phyloP scores from a whole-genome alignment of 2,797 vertebrate genomes.

The Enteromius trimaculatus region DNA sequence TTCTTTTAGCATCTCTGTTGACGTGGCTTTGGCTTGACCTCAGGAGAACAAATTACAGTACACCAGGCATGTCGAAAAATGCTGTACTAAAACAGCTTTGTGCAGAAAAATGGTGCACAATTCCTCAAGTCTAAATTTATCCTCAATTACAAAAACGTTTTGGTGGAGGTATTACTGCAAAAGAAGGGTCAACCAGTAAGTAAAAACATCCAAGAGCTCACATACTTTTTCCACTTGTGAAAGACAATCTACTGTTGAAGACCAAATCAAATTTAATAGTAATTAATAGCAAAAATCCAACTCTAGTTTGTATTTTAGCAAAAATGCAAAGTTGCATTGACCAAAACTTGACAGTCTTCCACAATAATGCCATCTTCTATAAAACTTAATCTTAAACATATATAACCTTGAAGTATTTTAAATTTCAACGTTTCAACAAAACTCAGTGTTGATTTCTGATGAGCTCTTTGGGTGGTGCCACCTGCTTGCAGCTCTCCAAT shows the following conservation, averaged over 20 bases:
- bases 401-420: conserved; percentile 42
- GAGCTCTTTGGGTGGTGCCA: conserved; percentile 56
- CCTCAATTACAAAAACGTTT: background rate
- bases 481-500: conserved; percentile 54
- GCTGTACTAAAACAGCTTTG: background rate
- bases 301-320: background rate
- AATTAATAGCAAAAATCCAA: background rate
- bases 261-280: background rate
- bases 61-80: background rate
- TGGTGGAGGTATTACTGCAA: background rate
- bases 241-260: background rate
- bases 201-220: background rate
- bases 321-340: background rate
- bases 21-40: background rate
- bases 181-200: background rate
- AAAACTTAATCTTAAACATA: background rate
- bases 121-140: background rate
- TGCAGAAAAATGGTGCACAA: background rate
- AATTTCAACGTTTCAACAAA: conserved; percentile 7
- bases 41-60: background rate
- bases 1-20: background rate
- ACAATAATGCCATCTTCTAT: background rate
- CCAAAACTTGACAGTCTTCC: background rate
- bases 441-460: conserved; percentile 54
- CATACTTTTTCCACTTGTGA: background rate